phyloP scores from a whole-genome alignment of 2,888 invertebrate species.

The Muscina levida region DNA sequence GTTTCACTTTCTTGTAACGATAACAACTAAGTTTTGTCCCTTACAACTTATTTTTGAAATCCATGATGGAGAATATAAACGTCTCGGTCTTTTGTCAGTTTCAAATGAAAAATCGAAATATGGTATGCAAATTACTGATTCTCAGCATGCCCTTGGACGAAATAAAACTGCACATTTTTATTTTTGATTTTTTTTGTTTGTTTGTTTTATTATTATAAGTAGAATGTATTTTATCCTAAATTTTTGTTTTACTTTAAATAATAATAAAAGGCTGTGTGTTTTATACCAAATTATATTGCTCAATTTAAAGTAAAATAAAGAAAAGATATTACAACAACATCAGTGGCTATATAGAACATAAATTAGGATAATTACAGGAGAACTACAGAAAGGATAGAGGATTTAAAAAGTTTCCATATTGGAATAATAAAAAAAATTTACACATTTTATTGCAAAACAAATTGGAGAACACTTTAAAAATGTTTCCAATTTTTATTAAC shows the following conservation, averaged over 20 bases:
- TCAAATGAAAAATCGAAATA: no score
- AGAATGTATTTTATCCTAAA: constrained; percentile 16
- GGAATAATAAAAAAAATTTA: constrained; percentile 22
- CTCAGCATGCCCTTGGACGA: no score
- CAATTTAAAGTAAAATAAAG: constrained; percentile 13
- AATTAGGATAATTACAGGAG: constrained; percentile 16
- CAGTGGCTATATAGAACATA: not conserved
- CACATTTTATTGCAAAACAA: constrained; percentile 26
- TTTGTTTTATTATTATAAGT: constrained; percentile 34
- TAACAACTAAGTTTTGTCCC: no score
- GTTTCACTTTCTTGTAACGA: no score
- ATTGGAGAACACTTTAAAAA: constrained; percentile 9
- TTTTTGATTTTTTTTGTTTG: constrained; percentile 15
- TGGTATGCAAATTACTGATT: no score
- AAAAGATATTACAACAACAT: constrained; percentile 34
- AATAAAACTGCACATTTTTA: not conserved
- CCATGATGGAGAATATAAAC: no score
- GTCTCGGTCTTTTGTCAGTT: no score
- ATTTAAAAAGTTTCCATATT: not conserved
- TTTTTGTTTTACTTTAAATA: constrained; percentile 15
- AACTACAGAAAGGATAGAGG: not conserved
- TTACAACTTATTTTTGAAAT: no score
- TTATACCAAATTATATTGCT: constrained; percentile 12
- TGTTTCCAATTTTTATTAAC: not conserved
- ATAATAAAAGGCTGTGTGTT: constrained; percentile 11